A percentile compares a stretch with the other conserved stretches of the same genome.
These are phyloP conservation scores for Sarcophaga rosellei DNA, from an alignment of 2,888 invertebrate species.

Conservation along the genomic window DNA sequence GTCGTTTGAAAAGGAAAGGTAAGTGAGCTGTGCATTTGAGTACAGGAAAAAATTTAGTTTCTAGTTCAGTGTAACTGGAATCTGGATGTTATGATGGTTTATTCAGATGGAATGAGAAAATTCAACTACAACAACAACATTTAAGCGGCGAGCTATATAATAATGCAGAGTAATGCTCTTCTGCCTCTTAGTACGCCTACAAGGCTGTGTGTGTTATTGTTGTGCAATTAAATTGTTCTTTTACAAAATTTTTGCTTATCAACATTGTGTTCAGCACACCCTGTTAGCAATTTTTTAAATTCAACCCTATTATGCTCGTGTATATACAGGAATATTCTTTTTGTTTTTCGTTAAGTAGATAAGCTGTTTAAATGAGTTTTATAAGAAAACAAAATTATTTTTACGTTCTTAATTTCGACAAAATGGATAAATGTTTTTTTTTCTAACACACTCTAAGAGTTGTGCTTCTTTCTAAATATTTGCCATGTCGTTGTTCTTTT, in stretches of 20 bases:
- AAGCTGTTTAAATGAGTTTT: conserved; percentile 61
- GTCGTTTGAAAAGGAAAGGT: no score
- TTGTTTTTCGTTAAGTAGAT: conserved; percentile 49
- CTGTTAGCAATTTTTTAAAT: background rate
- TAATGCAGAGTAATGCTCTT: no score
- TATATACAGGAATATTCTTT: background rate
- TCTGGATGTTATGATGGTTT: no score
- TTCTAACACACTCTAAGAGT: background rate
- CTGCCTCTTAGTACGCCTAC: no score
- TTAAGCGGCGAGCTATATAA: no score
- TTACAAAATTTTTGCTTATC: background rate
- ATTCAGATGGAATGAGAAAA: no score
- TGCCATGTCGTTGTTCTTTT: background rate
- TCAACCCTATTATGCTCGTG: conserved; percentile 1
- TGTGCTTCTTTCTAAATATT: background rate
- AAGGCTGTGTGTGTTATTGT: no score
- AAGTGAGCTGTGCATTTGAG: no score
- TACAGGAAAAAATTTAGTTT: no score
- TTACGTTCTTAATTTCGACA: background rate
- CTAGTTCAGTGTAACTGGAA: no score
- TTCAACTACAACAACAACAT: no score
- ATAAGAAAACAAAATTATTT: conserved; percentile 45
- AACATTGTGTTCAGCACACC: no score
- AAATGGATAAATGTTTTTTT: background rate
- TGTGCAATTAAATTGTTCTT: background rate